Evolutionary conservation across 1,140 invertebrate genomes (phyloP).

Genomic region (Drosophila watanabei): DNA sequence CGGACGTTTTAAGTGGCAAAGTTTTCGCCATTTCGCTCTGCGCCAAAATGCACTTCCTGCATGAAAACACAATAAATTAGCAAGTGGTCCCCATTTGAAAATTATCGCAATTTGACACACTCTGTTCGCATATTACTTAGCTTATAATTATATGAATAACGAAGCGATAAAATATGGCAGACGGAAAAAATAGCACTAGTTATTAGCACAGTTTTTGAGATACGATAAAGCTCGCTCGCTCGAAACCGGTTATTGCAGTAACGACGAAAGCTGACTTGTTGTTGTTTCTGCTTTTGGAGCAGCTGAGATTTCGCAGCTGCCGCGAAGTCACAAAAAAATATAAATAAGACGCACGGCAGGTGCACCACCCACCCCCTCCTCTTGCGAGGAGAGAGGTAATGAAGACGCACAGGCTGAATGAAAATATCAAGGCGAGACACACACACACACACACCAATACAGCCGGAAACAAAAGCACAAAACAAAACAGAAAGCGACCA

Average conservation of each 20-base stretch:
- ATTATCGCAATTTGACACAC: conserved; percentile 26
- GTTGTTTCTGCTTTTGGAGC: conserved; percentile 27
- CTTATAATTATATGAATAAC: conserved; percentile 10
- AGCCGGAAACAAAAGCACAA: conserved; percentile 31
- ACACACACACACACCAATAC: conserved; percentile 11
- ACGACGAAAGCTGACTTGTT: conserved; percentile 35
- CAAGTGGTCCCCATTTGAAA: conserved; percentile 35
- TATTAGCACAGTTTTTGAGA: conserved; percentile 54
- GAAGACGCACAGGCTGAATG: conserved; percentile 24
- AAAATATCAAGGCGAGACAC: conserved; percentile 22
- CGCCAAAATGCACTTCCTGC: conserved; percentile 21
- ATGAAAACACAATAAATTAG: conserved; percentile 32
- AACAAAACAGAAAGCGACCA: conserved; percentile 45
- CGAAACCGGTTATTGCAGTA: conserved; percentile 50
- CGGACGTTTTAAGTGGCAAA: conserved; percentile 29
- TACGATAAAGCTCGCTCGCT: conserved; percentile 23
- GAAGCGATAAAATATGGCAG: conserved; percentile 26
- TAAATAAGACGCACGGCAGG: conserved; percentile 30
- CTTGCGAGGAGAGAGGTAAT: conserved; percentile 9
- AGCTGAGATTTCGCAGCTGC: conserved; percentile 60
- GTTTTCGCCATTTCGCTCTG: conserved; percentile 9
- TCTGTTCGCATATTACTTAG: conserved; percentile 32
- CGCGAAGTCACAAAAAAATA: conserved; percentile 16
- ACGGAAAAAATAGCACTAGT: conserved; percentile 30
- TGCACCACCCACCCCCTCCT: conserved; percentile 29